phyloP scores from a whole-genome alignment of 2,113 vertebrate species.

The Rhinoptilus africanus region DNA sequence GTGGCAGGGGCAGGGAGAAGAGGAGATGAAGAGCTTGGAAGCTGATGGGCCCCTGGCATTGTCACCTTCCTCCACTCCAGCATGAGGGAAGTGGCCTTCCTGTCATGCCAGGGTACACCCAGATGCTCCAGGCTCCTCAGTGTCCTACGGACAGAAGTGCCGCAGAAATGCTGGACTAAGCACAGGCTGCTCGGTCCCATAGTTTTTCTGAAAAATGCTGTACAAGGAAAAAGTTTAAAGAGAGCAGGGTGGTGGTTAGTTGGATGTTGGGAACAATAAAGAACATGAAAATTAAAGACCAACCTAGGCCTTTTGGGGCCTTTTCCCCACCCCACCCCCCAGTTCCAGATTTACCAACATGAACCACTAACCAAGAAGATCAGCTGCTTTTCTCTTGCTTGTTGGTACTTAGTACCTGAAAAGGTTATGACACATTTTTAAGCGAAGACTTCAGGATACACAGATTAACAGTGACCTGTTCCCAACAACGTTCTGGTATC shows the following conservation, averaged over 20 bases:
- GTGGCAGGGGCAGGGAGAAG: not conserved
- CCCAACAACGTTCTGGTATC: not conserved
- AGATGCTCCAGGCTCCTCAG: not conserved
- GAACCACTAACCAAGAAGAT: not conserved
- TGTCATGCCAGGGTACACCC: not conserved
- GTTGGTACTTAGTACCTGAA: not conserved
- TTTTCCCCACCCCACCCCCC: not conserved
- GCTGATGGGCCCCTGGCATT: rapidly evolving
- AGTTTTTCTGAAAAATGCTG: not conserved
- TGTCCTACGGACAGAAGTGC: rapidly evolving
- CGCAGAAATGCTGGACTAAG: not conserved
- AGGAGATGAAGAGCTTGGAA: not conserved
- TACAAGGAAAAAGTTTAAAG: not conserved
- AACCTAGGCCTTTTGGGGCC: no score
- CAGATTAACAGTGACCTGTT: not conserved
- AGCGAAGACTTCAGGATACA: not conserved
- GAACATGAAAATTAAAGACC: not conserved
- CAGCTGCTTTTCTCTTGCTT: not conserved
- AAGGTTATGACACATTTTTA: not conserved
- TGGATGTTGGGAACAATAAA: not conserved
- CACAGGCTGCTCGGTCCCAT: not conserved
- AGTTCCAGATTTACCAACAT: not conserved
- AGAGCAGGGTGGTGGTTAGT: not conserved
- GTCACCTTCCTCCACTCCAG: not conserved
- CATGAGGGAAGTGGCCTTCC: not conserved